phyloP scores from a whole-genome alignment of 2,797 vertebrate genomes.

The Phrynocephalus guinanensis region DNA sequence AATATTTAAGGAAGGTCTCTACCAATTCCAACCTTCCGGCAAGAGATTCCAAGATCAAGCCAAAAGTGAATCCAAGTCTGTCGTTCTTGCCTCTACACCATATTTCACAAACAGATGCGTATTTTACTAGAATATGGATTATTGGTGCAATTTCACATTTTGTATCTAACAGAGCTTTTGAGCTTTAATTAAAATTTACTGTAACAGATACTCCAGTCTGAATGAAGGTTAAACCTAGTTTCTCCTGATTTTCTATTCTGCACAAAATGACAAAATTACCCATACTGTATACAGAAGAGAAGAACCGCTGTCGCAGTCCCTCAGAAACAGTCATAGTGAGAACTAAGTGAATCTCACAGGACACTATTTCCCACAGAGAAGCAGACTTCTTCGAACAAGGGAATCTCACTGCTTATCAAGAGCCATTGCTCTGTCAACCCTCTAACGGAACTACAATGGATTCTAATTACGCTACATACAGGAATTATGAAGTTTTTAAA shows the following conservation, averaged over 20 bases:
- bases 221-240: conserved; percentile 1
- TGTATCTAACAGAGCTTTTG: conserved; percentile 13
- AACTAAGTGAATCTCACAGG: background rate
- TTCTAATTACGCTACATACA: too few species aligned
- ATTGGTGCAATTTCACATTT: background rate
- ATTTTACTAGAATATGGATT: fast-evolving
- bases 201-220: fast-evolving
- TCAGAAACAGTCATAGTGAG: background rate
- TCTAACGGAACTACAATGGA: background rate
- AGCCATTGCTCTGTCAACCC: background rate
- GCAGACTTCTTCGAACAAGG: background rate
- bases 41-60: too few species aligned
- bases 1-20: too few species aligned
- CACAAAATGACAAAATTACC: conserved; percentile 11
- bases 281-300: background rate
- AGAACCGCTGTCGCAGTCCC: fast-evolving
- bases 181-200: background rate
- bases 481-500: too few species aligned
- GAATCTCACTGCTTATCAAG: background rate
- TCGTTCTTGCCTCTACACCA: too few species aligned
- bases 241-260: background rate
- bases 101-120: background rate
- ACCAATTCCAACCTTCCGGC: too few species aligned
- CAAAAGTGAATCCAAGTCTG: too few species aligned
- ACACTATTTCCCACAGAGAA: background rate